Base-by-base conservation (phyloP, 2,113 vertebrate genomes). In the Edolisoma coerulescens region DNA sequence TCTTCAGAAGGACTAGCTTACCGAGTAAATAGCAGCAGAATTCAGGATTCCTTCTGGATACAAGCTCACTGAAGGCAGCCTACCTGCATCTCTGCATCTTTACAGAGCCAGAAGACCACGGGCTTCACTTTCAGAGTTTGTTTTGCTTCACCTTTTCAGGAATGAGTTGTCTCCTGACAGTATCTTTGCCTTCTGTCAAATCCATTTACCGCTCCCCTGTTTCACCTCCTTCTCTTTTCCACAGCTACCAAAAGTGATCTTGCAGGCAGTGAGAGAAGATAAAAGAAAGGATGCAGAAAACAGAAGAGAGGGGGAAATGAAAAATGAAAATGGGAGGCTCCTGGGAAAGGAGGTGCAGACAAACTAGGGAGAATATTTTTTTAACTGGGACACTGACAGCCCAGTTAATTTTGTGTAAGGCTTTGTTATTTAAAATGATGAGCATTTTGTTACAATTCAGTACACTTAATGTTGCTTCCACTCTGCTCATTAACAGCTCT, bases 391-490 rank as follows among this genome's bases (percentile, higher is more conserved):
- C 73, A 86, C 56, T 42, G 85, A 71, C 71, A 78, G 60, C 39
- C 60, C 56, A 75, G 56, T 64, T 93, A 71, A 92, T 95, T 95
- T 87, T 75, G 87, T 95, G 65, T 42, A 89, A 93, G 65, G 57
- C 88, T 80, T 96, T 92, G 63, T 90, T 86, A 96, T 90, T 96
- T 78, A 95, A 96, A 94, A 92, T 74, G 52, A 32, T 27, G 52
- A 94, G 45, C 68, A 80, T 94, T 96, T 96, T 90, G 64, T 84
- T 94, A 92, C 60, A 92, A 92, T 92, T 88, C 83, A 96, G 90
- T 86, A 71, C 85, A 75, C 85, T 94, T 96, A 94, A 92, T 90
- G 74, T 49, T 94, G 61, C 61, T 92, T 92, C 83, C 67, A 94
- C 69, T 85, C 69, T 61, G 82, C 76, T 90, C 82, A 89, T 94